phyloP scores from a whole-genome alignment of 35 echinoderm and acorn worm species.

The Eucidaris tribuloides region DNA sequence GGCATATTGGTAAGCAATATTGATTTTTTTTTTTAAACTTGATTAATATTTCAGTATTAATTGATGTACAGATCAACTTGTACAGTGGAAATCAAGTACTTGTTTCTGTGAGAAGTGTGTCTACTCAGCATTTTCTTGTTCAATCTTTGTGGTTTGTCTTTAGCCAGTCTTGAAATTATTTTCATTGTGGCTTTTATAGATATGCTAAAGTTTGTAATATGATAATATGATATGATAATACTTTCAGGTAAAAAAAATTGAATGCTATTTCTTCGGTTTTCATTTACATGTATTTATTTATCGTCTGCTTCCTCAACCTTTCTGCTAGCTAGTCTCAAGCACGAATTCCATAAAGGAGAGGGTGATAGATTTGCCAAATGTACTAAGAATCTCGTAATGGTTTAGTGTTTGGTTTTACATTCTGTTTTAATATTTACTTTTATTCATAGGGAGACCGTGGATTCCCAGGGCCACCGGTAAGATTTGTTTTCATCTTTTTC shows the following conservation, averaged over 20 bases:
- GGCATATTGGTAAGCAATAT: conserved; percentile 12
- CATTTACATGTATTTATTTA: not conserved
- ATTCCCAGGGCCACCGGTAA: conserved; percentile 54
- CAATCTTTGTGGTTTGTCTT: not conserved
- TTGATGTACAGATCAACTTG: too few species aligned
- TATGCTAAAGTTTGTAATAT: not conserved
- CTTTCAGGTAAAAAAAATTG: not conserved
- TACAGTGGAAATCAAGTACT: too few species aligned
- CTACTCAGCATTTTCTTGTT: not conserved
- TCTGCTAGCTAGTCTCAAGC: not conserved
- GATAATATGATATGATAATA: too few species aligned
- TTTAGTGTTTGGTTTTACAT: not conserved
- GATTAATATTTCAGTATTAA: too few species aligned
- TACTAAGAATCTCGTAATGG: not conserved
- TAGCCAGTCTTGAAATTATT: not conserved
- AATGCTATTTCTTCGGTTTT: not conserved
- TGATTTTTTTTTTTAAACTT: too few species aligned
- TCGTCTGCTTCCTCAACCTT: not conserved
- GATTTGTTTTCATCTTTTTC: conserved; percentile 1
- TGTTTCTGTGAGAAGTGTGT: too few species aligned
- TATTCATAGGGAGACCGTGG: conserved; percentile 20
- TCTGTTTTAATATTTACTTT: not conserved
- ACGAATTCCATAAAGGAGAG: not conserved
- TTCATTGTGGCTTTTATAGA: not conserved
- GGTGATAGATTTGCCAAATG: not conserved